A percentile compares a stretch with the other conserved stretches of the same genome.
Conservation (phyloP, 37 sponge, comb jelly and placozoan genomes). For the Agelas oroides region DNA sequence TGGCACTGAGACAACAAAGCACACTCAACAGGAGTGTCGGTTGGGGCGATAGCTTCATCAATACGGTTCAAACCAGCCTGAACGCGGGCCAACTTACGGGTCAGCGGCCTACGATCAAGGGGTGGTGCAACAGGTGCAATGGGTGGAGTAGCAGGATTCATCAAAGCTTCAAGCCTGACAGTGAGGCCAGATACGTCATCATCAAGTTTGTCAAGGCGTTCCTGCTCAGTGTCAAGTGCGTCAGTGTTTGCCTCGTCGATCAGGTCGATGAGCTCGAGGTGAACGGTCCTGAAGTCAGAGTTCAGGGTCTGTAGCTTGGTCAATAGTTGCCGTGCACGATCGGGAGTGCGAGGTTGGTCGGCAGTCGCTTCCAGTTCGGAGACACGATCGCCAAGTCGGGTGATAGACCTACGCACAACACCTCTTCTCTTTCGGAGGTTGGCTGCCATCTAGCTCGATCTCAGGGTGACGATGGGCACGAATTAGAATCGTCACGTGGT, state of each 20-base stretch:
- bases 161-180: too few species aligned
- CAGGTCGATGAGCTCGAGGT: constrained; percentile 40
- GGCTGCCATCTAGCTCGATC: background rate
- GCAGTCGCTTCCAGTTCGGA: constrained; percentile 29
- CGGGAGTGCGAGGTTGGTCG: constrained; percentile 50
- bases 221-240: constrained; percentile 28
- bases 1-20: constrained; percentile 20
- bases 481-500: constrained; percentile 23
- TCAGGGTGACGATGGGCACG: background rate
- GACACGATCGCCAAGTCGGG: constrained; percentile 15
- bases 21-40: constrained; percentile 6
- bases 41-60: background rate
- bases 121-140: background rate
- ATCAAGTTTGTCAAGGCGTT: constrained; percentile 30
- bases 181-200: constrained; percentile 27
- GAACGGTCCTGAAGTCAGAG: constrained; percentile 26
- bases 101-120: constrained; percentile 3
- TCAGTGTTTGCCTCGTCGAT: constrained; percentile 15
- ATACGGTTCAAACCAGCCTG: background rate
- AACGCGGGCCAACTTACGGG: constrained; percentile 31
- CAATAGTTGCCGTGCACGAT: constrained; percentile 26
- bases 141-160: background rate
- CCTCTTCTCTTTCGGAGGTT: constrained; percentile 39
- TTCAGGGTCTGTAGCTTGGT: constrained; percentile 31
- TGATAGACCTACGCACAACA: constrained; percentile 31